phyloP scores from a whole-genome alignment of 2,888 invertebrate genomes.

The Agrotis ipsilon region DNA sequence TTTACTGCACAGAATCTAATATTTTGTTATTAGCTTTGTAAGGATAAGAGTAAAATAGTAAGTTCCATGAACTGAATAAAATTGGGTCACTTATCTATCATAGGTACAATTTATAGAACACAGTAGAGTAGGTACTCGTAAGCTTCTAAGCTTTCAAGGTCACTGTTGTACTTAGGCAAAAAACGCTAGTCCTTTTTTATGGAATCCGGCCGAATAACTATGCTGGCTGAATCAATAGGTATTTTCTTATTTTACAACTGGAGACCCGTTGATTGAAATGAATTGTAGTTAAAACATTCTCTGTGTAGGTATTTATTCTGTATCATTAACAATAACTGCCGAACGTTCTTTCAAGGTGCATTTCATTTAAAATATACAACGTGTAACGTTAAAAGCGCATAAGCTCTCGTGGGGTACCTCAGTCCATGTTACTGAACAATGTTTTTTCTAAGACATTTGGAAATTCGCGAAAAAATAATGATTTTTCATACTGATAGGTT shows the following conservation, averaged over 20 bases:
- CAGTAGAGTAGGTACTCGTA: conserved; percentile 3
- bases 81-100: background rate
- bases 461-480: too few relatives aligned
- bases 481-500: too few relatives aligned
- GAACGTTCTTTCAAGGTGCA: background rate
- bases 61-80: background rate
- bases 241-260: conserved; percentile 21
- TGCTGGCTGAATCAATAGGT: conserved; percentile 12
- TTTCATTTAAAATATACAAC: background rate
- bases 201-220: conserved; percentile 2
- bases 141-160: conserved; percentile 50
- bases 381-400: too few relatives aligned
- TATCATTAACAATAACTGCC: background rate
- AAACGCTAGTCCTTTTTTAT: conserved; percentile 33
- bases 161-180: conserved; percentile 27
- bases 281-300: background rate
- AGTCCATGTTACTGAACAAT: too few relatives aligned
- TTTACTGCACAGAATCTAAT: background rate
- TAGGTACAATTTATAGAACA: background rate
- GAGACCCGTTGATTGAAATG: background rate
- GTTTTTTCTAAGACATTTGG: too few relatives aligned
- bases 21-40: background rate
- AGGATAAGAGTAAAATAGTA: background rate
- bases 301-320: background rate
- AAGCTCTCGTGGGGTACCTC: too few relatives aligned